phyloP scores from a whole-genome alignment of 2,888 invertebrate species.

The Tinea pellionella region DNA sequence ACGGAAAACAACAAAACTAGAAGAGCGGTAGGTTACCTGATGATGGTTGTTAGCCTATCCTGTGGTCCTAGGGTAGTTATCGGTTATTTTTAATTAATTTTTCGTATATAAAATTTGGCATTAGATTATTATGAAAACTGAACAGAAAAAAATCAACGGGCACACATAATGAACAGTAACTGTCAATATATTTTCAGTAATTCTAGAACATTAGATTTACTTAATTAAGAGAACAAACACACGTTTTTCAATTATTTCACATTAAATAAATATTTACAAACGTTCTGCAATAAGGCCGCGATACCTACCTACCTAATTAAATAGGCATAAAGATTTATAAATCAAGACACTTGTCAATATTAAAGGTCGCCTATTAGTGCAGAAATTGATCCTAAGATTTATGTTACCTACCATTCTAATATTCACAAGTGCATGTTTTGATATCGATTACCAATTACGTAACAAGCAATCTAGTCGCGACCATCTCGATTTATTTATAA shows the following conservation, averaged over 20 bases:
- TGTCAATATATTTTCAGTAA: background rate
- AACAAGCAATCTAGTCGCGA: no score
- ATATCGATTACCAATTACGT: background rate
- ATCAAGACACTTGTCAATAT: background rate
- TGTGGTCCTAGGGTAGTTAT: no score
- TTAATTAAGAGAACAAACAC: background rate
- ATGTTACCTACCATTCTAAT: background rate
- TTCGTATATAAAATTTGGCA: no score
- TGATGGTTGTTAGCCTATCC: no score
- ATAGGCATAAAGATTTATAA: background rate
- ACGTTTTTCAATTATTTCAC: background rate
- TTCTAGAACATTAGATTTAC: background rate
- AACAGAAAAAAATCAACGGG: no score
- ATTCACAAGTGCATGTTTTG: background rate
- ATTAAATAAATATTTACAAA: background rate
- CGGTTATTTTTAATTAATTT: no score
- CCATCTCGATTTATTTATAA: no score
- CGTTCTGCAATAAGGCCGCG: background rate
- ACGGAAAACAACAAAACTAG: no score
- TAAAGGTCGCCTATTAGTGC: background rate
- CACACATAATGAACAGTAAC: no score
- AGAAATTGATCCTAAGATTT: background rate
- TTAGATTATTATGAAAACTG: no score
- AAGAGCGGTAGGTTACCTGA: no score
- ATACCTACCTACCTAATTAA: background rate